These are phyloP conservation scores for Callinectes sapidus DNA, from an alignment of 2,888 invertebrate species.

Conservation along the genomic window DNA sequence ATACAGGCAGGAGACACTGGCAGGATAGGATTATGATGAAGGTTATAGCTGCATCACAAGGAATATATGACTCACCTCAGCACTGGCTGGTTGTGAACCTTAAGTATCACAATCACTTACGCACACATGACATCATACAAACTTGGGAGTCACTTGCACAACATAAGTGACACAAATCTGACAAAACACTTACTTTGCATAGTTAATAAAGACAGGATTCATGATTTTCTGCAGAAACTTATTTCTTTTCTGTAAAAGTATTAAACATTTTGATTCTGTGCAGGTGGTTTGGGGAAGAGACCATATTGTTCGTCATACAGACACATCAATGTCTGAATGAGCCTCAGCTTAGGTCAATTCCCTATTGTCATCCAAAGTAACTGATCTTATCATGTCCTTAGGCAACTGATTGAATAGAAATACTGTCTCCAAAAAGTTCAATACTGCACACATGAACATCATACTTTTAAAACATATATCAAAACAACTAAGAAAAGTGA, in stretches of 20 bases:
- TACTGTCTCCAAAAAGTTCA: not conserved
- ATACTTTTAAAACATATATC: not conserved
- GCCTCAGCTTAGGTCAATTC: not conserved
- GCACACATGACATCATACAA: not conserved
- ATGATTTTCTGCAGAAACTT: not conserved
- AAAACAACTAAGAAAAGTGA: not conserved
- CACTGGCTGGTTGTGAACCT: conserved; percentile 7
- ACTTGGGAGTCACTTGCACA: not conserved
- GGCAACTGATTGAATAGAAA: not conserved
- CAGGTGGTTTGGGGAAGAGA: not conserved
- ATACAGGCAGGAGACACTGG: conserved; percentile 32
- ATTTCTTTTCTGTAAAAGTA: not conserved
- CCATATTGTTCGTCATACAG: not conserved
- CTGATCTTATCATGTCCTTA: not conserved
- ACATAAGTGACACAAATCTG: not conserved
- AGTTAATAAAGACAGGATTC: not conserved
- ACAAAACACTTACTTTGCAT: conserved; percentile 15
- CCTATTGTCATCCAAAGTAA: not conserved
- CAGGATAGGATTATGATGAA: conserved; percentile 28
- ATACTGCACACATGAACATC: not conserved
- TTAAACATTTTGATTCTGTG: not conserved
- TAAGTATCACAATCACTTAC: not conserved
- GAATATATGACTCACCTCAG: conserved; percentile 22
- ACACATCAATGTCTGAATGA: not conserved
- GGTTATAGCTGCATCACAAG: conserved; percentile 9